A percentile compares a stretch with the other conserved stretches of the same genome.
Conservation (phyloP, 2,113 vertebrate species). For the Capreolus pygargus region DNA sequence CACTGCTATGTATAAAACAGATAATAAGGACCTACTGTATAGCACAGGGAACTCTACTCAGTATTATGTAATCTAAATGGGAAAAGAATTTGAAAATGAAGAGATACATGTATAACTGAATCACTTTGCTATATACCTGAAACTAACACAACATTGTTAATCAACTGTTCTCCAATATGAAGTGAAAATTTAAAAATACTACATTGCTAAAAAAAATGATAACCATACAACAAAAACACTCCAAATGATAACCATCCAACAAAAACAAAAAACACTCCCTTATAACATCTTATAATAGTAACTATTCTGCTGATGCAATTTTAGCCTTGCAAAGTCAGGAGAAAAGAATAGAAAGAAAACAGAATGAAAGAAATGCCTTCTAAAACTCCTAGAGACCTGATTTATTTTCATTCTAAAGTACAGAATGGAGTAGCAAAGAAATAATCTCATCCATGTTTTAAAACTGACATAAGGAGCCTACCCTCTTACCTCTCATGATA, state of each 20-base stretch:
- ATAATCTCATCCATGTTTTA: background rate
- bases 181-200: background rate
- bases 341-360: background rate
- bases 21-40: background rate
- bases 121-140: background rate
- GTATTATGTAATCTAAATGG: background rate
- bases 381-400: background rate
- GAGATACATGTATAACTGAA: background rate
- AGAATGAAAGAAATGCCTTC: background rate
- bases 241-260: background rate
- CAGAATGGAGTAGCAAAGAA: background rate
- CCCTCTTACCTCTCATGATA: background rate
- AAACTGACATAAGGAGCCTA: background rate
- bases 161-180: background rate
- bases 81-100: background rate
- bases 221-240: background rate
- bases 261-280: background rate
- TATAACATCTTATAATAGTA: background rate
- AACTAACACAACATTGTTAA: background rate
- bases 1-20: background rate
- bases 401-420: background rate
- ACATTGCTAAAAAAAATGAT: background rate
- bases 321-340: background rate
- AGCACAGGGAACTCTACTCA: background rate
- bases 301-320: background rate